phyloP scores from a whole-genome alignment of 2,797 vertebrate species.

The Gorsachius magnificus region DNA sequence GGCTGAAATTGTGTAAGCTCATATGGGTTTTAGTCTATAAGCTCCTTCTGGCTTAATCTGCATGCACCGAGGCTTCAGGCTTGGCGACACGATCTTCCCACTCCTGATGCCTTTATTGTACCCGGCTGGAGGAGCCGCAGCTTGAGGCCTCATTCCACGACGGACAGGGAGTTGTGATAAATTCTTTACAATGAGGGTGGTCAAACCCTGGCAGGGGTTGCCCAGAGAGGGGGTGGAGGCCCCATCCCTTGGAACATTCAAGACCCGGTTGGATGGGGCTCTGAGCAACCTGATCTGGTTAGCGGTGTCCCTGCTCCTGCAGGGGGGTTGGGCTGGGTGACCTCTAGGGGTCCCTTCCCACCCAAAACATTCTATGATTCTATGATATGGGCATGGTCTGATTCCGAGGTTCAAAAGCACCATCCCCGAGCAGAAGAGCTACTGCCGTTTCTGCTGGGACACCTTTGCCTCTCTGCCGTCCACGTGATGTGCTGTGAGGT shows the following conservation, averaged over 20 bases:
- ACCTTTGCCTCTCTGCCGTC: background rate
- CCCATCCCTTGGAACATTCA: too few species aligned
- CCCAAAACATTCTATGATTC: too few species aligned
- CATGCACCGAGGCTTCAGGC: background rate
- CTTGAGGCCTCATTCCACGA: background rate
- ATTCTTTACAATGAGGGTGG: too few species aligned
- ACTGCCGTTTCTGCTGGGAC: background rate
- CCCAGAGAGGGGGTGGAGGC: too few species aligned
- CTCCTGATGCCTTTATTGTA: background rate
- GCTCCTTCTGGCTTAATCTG: background rate
- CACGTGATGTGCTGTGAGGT: background rate
- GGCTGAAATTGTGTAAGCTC: background rate
- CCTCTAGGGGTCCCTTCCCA: too few species aligned
- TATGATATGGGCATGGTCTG: background rate
- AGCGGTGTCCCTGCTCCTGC: too few species aligned
- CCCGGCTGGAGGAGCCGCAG: background rate
- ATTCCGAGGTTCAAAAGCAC: background rate
- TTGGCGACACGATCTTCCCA: background rate
- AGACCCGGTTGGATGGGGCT: too few species aligned
- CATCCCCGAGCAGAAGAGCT: background rate
- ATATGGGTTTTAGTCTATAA: fast-evolving
- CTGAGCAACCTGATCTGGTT: too few species aligned
- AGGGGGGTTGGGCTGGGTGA: too few species aligned
- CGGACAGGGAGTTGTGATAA: background rate
- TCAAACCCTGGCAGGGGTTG: too few species aligned